Base-by-base conservation (phyloP, 2,797 vertebrate species). In the Lepus oiostolus region DNA sequence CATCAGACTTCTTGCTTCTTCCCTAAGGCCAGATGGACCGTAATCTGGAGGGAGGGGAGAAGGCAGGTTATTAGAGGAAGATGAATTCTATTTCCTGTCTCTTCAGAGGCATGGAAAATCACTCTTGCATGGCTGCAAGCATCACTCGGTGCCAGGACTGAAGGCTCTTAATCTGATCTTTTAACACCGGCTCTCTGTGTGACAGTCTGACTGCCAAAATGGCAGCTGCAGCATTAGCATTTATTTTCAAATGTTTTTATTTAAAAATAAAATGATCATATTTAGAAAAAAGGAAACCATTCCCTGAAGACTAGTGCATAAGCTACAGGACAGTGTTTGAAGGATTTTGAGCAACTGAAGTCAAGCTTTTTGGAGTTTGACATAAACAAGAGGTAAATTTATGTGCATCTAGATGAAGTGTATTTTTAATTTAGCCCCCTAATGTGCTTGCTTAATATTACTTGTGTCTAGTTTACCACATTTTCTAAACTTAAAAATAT, bases 11-110 rank as follows among this genome's bases (percentile, higher is more conserved):
- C 16, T 93, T 0, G 16, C 32, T 70, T 96, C 81, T 75, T 67
- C 63, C 92, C 92, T 77, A 81, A 96, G 82, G 89, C 95, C 96
- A 96, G 97, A 96, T 95, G 94, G 96, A 90, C 96, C 26, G 19
- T 95, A 94, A 95, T 96, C 86, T 96, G 87, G 92, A 96, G 91
- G 92, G 86, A 32, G 70, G 83, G 65, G 50, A 88, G 54, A 90
- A 94, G 93, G 87, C 94, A 96, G 89, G 92, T 95, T 96, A 95
- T 97, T 97, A 96, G 92, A 95, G 77, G 93, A 97, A 97, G 97
- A 95, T 95, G 94, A 94, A 97, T 97, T 97, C 97, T 96, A 95
- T 97, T 97, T 97, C 96, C 96, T 94, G 93, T 97, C 94, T 93
- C 94, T 96, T 95, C 87, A 90, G 97, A 95, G 94, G 89, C 96